Conservation (phyloP, 1,140 invertebrate genomes). For the Neomicropteryx cornuta region DNA sequence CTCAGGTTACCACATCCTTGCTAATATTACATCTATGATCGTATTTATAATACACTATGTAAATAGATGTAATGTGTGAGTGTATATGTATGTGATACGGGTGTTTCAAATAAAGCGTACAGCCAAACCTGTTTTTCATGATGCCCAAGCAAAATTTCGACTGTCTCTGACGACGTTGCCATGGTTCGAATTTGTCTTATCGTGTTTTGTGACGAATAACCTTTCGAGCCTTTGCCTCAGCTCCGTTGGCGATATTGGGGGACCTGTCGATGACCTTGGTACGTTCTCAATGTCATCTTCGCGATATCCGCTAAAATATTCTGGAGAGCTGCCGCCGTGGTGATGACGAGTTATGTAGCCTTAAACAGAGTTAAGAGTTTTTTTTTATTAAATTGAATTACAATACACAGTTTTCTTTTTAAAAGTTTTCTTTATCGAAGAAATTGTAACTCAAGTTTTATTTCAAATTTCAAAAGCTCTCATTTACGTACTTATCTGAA, state of each 20-base stretch:
- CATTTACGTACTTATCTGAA: too few species aligned
- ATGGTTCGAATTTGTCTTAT: slow-evolving; percentile 18
- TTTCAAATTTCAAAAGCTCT: too few species aligned
- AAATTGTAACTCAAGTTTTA: too few species aligned
- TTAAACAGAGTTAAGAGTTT: too few species aligned
- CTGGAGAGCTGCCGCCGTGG: too few species aligned
- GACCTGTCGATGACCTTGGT: slow-evolving; percentile 21
- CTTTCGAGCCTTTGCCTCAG: slow-evolving; percentile 33
- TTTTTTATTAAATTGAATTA: too few species aligned
- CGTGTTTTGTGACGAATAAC: slow-evolving; percentile 33
- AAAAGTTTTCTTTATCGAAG: too few species aligned
- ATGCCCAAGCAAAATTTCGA: slow-evolving; percentile 45
- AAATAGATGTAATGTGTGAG: slow-evolving; percentile 7
- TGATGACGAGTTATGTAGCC: too few species aligned
- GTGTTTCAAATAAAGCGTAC: slow-evolving; percentile 1
- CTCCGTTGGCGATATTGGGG: slow-evolving; percentile 32
- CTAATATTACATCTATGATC: not conserved
- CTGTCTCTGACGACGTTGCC: slow-evolving; percentile 26
- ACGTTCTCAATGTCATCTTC: slow-evolving; percentile 28
- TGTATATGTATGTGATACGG: slow-evolving; percentile 9
- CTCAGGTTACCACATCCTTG: too few species aligned
- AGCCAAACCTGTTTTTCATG: slow-evolving; percentile 21
- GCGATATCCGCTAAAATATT: too few species aligned
- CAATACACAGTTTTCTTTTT: too few species aligned
- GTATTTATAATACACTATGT: slow-evolving; percentile 1